Base-by-base conservation (phyloP, 2,797 vertebrate genomes). In the Eutrigla gurnardus region DNA sequence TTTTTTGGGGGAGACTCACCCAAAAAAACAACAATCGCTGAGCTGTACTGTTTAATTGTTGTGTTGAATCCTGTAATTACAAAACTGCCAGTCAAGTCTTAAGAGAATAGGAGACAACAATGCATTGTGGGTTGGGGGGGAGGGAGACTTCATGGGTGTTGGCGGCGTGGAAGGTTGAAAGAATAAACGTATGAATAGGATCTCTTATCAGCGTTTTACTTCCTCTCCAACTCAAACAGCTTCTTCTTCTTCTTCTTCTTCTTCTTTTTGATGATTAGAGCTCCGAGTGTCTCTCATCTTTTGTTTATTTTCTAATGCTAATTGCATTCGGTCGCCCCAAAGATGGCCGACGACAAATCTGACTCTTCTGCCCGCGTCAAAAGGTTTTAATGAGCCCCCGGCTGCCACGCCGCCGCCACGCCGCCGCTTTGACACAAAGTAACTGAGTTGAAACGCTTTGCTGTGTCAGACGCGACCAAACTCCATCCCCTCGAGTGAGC, bases 401-500 rank as follows among this genome's bases (percentile, higher is more conserved):
- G 70, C 80, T 78, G 78, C 78, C 78, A 68, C 79, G 25, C 25
- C 25, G 25, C 25, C 25, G 25, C 25, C 25, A 25, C 36, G 77
- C 72, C 70, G 62, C 52, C 71, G 83, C 84, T 66, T 54, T 80
- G 88, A 86, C 77, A 87, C 81, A 86, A 88, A 86, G 83, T 84
- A 84, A 80, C 73, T 65, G 73, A 57, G 81, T 78, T 85, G 87
- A 88, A 89, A 84, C 60, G 64, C 84, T 90, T 90, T 88, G 87
- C 85, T 86, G 86, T 84, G 89, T 91, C 88, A 86, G 82, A 57
- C 88, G 88, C 70, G 70, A 91, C 86, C 89, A 83, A 92, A 85
- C 75, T 72, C 82, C 50, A 77, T 81, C 74, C 86, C 88, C 85
- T 79, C 5, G 75, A 90, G 92, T 87, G 75, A 92, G 86, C 25